These are phyloP conservation scores for Mythimna loreyi DNA, from an alignment of 2,888 invertebrate genomes.

Conservation along the genomic window DNA sequence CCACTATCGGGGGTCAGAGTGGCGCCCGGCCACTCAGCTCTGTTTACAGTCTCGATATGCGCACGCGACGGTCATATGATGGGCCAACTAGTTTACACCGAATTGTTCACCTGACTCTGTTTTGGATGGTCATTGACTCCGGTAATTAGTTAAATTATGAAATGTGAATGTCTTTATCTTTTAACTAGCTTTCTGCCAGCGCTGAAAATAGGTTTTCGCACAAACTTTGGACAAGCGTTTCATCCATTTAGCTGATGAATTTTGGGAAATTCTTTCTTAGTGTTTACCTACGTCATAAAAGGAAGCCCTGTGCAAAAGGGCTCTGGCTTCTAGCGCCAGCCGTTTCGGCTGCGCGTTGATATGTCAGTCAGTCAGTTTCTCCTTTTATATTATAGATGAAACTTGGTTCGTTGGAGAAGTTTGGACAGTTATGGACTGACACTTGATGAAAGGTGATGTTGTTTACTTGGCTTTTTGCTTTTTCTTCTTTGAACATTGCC, in stretches of 20 bases:
- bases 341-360: too few species aligned
- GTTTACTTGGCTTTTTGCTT: background rate
- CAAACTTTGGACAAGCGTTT: too few species aligned
- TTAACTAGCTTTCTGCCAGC: too few species aligned
- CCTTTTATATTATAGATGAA: too few species aligned
- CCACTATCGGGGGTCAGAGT: slow-evolving; percentile 82
- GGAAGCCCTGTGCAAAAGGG: too few species aligned
- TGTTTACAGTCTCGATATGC: slow-evolving; percentile 78
- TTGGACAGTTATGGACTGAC: slow-evolving; percentile 15
- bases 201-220: too few species aligned
- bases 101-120: slow-evolving; percentile 66
- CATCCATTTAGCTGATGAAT: too few species aligned
- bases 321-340: too few species aligned
- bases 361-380: too few species aligned
- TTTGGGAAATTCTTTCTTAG: too few species aligned
- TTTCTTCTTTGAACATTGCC: background rate
- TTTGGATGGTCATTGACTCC: slow-evolving; percentile 64
- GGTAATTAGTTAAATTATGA: slow-evolving; percentile 52
- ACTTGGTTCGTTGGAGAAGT: slow-evolving; percentile 22
- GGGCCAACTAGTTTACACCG: slow-evolving; percentile 66
- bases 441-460: slow-evolving; percentile 12
- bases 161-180: slow-evolving; percentile 36
- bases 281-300: too few species aligned
- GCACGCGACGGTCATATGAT: slow-evolving; percentile 85
- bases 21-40: slow-evolving; percentile 77